These are phyloP conservation scores for Drosophila equinoxialis DNA, from an alignment of 1,140 invertebrate genomes.

Conservation along the genomic window DNA sequence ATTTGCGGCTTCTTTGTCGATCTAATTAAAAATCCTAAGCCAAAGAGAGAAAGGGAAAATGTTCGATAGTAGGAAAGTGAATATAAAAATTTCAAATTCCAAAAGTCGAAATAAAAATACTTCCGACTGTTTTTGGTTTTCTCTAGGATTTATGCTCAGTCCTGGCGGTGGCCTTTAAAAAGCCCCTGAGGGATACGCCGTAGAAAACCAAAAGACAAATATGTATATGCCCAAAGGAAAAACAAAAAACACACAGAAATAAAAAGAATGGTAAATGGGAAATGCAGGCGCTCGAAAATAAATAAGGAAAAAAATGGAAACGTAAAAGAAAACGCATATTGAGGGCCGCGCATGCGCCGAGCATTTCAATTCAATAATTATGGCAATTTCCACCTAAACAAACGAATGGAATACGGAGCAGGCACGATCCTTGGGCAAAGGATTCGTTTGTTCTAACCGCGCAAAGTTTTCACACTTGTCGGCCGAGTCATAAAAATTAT, in stretches of 20 bases:
- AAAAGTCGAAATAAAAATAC: constrained; percentile 63
- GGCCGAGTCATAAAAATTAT: constrained; percentile 60
- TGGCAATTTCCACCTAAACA: constrained; percentile 36
- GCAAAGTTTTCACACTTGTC: constrained; percentile 69
- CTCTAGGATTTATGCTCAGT: constrained; percentile 38
- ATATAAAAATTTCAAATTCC: constrained; percentile 38
- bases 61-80: constrained; percentile 17
- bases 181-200: constrained; percentile 35
- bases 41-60: constrained; percentile 31
- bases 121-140: constrained; percentile 59
- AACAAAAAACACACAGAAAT: constrained; percentile 1
- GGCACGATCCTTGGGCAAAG: constrained; percentile 47
- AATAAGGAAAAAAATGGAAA: constrained; percentile 40
- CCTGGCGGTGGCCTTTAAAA: constrained; percentile 50
- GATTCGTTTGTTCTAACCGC: constrained; percentile 58
- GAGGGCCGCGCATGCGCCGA: constrained; percentile 36
- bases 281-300: constrained; percentile 34
- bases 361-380: constrained; percentile 59
- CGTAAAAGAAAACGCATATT: not conserved
- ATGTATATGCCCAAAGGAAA: constrained; percentile 7
- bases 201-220: constrained; percentile 22
- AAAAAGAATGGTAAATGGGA: not conserved
- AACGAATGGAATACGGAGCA: constrained; percentile 3
- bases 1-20: constrained; percentile 65
- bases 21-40: constrained; percentile 70